A percentile compares a stretch with the other conserved stretches of the same genome.
phyloP scores from a whole-genome alignment of 2,113 vertebrate species.

The Malurus cyaneus region DNA sequence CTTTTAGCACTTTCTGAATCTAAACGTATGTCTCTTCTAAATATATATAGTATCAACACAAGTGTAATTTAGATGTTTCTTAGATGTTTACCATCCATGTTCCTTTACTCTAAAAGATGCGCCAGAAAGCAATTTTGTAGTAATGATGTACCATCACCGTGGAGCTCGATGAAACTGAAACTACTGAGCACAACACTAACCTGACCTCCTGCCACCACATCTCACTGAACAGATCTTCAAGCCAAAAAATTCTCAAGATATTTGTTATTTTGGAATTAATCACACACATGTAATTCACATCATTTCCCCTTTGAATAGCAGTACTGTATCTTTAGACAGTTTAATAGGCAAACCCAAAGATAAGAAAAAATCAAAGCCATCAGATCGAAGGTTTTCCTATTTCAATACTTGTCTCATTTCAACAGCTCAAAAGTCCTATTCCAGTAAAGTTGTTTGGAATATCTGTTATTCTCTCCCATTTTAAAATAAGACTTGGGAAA shows the following conservation, averaged over 20 bases:
- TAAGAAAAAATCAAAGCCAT: background rate
- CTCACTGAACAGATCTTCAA: background rate
- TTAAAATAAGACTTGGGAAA: background rate
- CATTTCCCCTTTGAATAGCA: background rate
- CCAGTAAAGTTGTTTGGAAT: background rate
- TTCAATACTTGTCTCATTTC: background rate
- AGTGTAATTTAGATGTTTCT: background rate
- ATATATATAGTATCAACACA: background rate
- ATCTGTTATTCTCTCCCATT: background rate
- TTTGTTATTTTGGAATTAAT: background rate
- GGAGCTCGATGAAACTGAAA: background rate
- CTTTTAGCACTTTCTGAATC: background rate
- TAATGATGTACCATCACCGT: background rate
- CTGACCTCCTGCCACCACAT: background rate
- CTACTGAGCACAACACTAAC: accelerated
- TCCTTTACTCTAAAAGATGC: background rate
- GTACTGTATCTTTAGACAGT: background rate
- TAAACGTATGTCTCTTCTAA: background rate
- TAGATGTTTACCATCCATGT: background rate
- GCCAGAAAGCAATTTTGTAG: background rate
- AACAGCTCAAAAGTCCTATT: background rate
- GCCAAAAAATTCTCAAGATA: background rate
- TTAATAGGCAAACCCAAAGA: background rate
- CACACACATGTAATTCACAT: background rate
- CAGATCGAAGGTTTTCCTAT: background rate